Conservation (phyloP, 2,113 vertebrate genomes). For the Verasper variegatus region DNA sequence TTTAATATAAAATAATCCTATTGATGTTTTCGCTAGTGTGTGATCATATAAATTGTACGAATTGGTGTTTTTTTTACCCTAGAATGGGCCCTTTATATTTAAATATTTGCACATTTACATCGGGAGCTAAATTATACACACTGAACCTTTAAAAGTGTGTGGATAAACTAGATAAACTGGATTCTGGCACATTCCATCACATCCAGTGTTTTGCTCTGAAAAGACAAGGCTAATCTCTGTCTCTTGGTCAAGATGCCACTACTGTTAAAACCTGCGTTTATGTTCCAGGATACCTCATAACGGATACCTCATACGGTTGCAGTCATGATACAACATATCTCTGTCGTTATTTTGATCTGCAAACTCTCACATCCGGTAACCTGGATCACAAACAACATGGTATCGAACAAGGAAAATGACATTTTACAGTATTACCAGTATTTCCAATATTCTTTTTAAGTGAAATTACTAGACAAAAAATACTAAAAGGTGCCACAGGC, state of each 20-base stretch:
- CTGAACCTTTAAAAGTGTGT: neutral
- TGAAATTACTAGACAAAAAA: slow-evolving; percentile 62
- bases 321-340: slow-evolving; percentile 26
- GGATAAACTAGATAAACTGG: neutral
- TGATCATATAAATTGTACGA: too few species aligned
- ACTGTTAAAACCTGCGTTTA: slow-evolving; percentile 12
- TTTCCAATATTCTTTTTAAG: slow-evolving; percentile 34
- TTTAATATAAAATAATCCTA: too few species aligned
- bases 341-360: neutral
- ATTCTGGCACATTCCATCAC: neutral
- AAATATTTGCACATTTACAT: too few species aligned
- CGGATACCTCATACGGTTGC: slow-evolving; percentile 7
- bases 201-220: slow-evolving; percentile 38
- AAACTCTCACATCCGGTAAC: neutral
- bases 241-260: slow-evolving; percentile 19
- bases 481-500: slow-evolving; percentile 67
- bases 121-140: neutral
- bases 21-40: too few species aligned
- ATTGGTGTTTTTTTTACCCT: too few species aligned
- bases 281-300: slow-evolving; percentile 21
- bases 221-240: slow-evolving; percentile 66
- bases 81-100: too few species aligned
- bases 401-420: neutral
- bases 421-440: slow-evolving; percentile 12
- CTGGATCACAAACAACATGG: slow-evolving; percentile 22